Base-by-base conservation (phyloP, 2,888 invertebrate genomes). In the Synanthedon myopaeformis region DNA sequence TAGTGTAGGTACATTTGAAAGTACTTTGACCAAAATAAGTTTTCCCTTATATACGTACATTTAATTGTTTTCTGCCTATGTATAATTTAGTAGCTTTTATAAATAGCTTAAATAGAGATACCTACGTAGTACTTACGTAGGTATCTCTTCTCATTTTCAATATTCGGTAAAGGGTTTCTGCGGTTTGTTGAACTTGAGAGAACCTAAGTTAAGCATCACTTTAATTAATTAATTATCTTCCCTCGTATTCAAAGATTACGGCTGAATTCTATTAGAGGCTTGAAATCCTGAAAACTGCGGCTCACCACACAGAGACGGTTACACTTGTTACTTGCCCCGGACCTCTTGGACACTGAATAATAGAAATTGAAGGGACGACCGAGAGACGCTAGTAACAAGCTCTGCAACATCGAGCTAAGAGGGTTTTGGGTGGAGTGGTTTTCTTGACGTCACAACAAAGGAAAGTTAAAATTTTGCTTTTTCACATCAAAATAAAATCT, bases 271-370 rank as follows among this genome's bases (percentile, higher is more conserved):
- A 53, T 53, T 49, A 41, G 19, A 51, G n/a, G 51, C 28, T 51
- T 41, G 42, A 42, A 51, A 53, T 53, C 41, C 41, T 14, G 41
- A 49, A 53, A 51, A 50, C 23, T 35, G 51, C 35, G 35, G 51
- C 51, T 1, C 14, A 41, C 50, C 45, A 23, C 41, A 45, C 41
- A 48, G 12, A 52, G 19, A 49, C 17, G 50, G 50, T 42, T n/a
- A 11, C 6, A 19, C 28, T 35, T 41, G 41, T 51, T 55, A 53
- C 35, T 60, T 57, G 52, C 49, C 42, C 52, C 13, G 51, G 59
- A 54, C 59, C 63, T 57, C 58, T 62, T 57, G 55, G 57, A 55
- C 52, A 35, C 56, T 69, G 67, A 69, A 69, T 69, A 70, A 71
- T 69, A 64, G 60, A 69, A 63, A 61, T 56, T 60, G 59, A 61